Base-by-base conservation (phyloP, 2,888 invertebrate genomes). In the Ophioninae sp. region DNA sequence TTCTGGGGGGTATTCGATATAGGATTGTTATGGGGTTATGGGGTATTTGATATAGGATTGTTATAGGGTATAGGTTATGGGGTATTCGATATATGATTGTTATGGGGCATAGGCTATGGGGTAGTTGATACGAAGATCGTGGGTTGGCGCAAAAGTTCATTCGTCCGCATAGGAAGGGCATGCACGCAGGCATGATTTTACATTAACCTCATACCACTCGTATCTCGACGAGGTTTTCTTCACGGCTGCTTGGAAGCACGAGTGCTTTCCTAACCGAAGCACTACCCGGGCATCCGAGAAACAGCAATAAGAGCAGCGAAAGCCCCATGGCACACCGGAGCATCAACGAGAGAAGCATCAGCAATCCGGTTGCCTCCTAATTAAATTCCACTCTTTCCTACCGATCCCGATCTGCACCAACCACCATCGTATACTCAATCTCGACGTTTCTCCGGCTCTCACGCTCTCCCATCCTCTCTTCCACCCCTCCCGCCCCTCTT, bases 301-400 rank as follows among this genome's bases (percentile, higher is more conserved):
- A 79, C 79, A 61, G 71, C 77, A 74, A 73, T 63, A 74, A 78
- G 74, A 78, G 82, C 75, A 82, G 82, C 82, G 73, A 79, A 82
- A 82, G 65, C 78, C 71, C 64, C 17, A 30, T 17, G 51, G 65
- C 41, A 58, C 39, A 41, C 30, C 56, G 59, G 67, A 74, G 75
- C 75, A 73, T 59, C 74, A 73, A 67, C 77, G 81, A 81, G 81
- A 81, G 80, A 82, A 82, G 79, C 84, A 84, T 84, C 79, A 81
- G 81, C 84, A 83, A 83, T 83, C 81, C 85, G 63, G 73, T 76
- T 83, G 88, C 83, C 85, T 91, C 90, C 91, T 92, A 92, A 92
- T 92, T 92, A 92, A 92, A 92, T 92, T 91, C 91, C 89, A 89
- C 91, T 91, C 88, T 91, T 91, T 91, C 89, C 90, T 90, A 89